Evolutionary conservation across 2,888 invertebrate genomes (phyloP).

Genomic region (Leptura quadrifasciata): DNA sequence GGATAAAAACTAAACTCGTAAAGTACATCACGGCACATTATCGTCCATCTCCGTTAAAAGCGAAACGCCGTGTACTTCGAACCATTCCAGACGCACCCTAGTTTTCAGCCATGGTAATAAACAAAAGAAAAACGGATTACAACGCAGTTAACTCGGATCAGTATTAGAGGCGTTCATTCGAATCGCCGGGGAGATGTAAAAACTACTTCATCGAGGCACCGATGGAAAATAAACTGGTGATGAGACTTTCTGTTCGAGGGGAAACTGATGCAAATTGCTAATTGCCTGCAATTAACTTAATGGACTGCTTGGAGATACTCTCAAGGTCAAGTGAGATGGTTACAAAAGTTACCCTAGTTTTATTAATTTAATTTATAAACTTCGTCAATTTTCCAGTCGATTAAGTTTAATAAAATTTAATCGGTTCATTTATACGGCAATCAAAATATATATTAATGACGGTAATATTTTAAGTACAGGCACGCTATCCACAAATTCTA

Average conservation of each 20-base stretch:
- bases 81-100: constrained; percentile 23
- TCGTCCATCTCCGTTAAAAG: constrained; percentile 25
- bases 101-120: constrained; percentile 26
- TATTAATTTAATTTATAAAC: not conserved
- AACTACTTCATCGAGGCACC: constrained; percentile 17
- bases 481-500: too few species aligned
- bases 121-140: constrained; percentile 41
- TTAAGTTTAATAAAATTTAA: not conserved
- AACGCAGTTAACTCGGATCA: constrained; percentile 40
- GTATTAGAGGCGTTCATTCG: constrained; percentile 35
- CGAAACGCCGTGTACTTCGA: constrained; percentile 13
- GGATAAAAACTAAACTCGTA: constrained; percentile 20
- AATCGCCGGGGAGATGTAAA: constrained; percentile 18
- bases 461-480: not conserved
- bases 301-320: constrained; percentile 1
- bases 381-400: not conserved
- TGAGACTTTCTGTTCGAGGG: constrained; percentile 16
- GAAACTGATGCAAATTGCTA: not conserved
- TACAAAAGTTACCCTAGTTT: not conserved
- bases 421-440: not conserved
- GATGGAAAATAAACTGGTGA: constrained; percentile 24
- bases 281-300: constrained; percentile 26
- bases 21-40: constrained; percentile 22
- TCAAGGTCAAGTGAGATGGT: not conserved
- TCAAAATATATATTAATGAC: not conserved